Evolutionary conservation across 2,888 invertebrate species (phyloP).

Genomic region (Orchestes rusci): DNA sequence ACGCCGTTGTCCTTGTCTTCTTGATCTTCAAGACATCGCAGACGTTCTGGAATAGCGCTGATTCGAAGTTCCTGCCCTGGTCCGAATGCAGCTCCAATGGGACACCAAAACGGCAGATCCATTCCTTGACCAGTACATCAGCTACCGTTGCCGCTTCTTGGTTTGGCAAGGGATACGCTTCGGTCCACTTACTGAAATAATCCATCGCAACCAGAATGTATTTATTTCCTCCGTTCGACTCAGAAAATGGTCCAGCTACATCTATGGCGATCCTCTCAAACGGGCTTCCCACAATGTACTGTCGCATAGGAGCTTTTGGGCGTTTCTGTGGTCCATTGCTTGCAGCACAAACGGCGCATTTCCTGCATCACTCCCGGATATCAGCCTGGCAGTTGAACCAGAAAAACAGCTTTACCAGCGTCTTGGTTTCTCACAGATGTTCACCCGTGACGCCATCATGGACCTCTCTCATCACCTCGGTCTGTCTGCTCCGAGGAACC

Average conservation of each 20-base stretch:
- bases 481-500: too few species aligned
- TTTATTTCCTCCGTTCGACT: neutral
- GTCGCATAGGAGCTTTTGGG: neutral
- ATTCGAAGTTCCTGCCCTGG: constrained; percentile 32
- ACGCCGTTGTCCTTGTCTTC: constrained; percentile 31
- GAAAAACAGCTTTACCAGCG: neutral
- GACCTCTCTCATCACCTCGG: too few species aligned
- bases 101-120: constrained; percentile 25
- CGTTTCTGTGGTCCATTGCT: neutral
- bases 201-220: neutral
- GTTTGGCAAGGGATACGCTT: constrained; percentile 7
- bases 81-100: constrained; percentile 21
- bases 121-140: constrained; percentile 10
- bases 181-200: constrained; percentile 2
- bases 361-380: neutral
- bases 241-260: neutral
- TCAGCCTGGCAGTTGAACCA: neutral
- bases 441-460: neutral
- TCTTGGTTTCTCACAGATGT: neutral
- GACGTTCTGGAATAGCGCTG: constrained; percentile 27
- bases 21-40: constrained; percentile 21
- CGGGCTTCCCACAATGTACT: neutral
- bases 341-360: neutral
- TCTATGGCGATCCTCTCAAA: neutral
- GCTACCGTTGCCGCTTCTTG: constrained; percentile 24